These are phyloP conservation scores for Boloria euphrosyne DNA, from an alignment of 2,888 invertebrate species.

Conservation along the genomic window DNA sequence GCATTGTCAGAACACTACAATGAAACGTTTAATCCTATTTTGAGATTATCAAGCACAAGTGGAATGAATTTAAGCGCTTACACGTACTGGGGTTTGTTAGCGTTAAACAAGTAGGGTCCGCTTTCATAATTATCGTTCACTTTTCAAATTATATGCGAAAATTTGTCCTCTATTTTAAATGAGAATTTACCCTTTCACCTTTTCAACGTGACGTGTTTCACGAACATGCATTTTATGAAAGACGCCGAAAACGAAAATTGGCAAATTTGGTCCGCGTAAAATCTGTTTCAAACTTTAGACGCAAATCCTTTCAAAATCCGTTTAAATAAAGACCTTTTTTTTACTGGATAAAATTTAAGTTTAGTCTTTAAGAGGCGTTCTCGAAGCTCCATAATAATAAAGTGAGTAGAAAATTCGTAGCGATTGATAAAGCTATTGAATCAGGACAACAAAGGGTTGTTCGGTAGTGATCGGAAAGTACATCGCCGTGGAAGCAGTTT, in stretches of 20 bases:
- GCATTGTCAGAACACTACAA: conserved; percentile 19
- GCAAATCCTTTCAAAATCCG: conserved; percentile 26
- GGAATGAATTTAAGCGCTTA: conserved; percentile 12
- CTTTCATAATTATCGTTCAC: conserved; percentile 5
- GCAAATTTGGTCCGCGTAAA: conserved; percentile 22
- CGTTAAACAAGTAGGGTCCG: conserved; percentile 2
- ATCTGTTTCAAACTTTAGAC: conserved; percentile 24
- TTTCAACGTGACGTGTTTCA: conserved; percentile 21
- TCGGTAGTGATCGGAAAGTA: conserved; percentile 57
- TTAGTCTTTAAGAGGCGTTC: conserved; percentile 35
- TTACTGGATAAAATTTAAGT: conserved; percentile 34
- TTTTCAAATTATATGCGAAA: conserved; percentile 18
- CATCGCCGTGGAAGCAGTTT: conserved; percentile 52
- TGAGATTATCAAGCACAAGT: conserved; percentile 14
- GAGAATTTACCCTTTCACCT: conserved; percentile 25
- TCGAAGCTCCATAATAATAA: conserved; percentile 33
- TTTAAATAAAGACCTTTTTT: conserved; percentile 30
- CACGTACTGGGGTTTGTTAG: conserved; percentile 13
- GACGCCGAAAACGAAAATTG: conserved; percentile 23
- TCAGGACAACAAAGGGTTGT: conserved; percentile 57
- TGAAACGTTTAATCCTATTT: conserved; percentile 30
- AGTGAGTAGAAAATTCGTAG: conserved; percentile 29
- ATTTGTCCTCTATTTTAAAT: conserved; percentile 19
- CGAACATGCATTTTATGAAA: conserved; percentile 22
- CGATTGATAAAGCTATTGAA: conserved; percentile 52